Evolutionary conservation across 1,140 invertebrate genomes (phyloP).

Genomic region (Cardiocondyla obscurior): DNA sequence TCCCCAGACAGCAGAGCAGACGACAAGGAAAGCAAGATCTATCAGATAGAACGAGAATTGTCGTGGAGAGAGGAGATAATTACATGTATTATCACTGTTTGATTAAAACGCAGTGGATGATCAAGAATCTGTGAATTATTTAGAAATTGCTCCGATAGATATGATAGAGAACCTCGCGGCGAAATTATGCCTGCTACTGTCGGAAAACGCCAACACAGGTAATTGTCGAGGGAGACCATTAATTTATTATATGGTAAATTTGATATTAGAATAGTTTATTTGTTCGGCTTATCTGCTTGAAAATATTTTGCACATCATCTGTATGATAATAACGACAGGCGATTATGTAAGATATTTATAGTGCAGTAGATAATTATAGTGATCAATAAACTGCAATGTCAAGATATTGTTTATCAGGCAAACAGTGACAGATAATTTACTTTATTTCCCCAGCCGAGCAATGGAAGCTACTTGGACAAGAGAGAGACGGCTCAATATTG

Average conservation of each 20-base stretch:
- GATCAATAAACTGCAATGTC: background rate
- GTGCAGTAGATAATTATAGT: background rate
- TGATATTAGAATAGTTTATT: background rate
- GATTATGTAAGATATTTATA: background rate
- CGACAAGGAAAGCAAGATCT: no score
- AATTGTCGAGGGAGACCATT: constrained; percentile 17
- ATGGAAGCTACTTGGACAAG: constrained; percentile 91
- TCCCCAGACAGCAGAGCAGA: no score
- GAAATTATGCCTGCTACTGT: constrained; percentile 78
- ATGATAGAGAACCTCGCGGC: constrained; percentile 81
- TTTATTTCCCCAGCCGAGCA: constrained; percentile 84
- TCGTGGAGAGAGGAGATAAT: no score
- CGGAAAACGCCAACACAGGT: constrained; percentile 74
- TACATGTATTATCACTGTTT: no score
- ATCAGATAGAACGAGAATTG: no score
- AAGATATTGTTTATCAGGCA: background rate
- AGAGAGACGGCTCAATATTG: constrained; percentile 88
- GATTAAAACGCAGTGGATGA: background rate
- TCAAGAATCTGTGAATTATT: background rate
- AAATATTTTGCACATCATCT: background rate
- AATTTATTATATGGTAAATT: background rate
- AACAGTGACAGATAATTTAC: background rate
- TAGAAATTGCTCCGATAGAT: constrained; percentile 16
- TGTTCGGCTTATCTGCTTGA: background rate
- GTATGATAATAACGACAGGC: background rate